These are phyloP conservation scores for Polymixis flavicincta DNA, from an alignment of 2,888 invertebrate species.

Conservation along the genomic window DNA sequence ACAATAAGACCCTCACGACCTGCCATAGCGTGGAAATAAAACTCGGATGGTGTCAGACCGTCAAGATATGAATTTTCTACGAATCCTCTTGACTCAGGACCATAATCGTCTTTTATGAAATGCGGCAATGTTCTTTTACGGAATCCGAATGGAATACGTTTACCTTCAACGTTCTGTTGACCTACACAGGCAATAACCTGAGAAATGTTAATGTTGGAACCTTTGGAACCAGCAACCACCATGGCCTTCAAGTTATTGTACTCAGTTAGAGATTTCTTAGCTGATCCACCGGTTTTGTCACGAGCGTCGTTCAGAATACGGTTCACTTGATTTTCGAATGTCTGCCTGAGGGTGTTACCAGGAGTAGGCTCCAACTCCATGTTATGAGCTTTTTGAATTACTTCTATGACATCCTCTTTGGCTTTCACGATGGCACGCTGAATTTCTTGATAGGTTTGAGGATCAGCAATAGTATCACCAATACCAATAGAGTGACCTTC, in stretches of 20 bases:
- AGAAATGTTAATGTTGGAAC: conserved; percentile 99
- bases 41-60: conserved; percentile 99
- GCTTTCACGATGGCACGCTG: conserved; percentile 99
- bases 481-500: conserved; percentile 99
- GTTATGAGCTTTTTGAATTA: conserved; percentile 99
- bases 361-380: conserved; percentile 99
- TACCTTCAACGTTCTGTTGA: conserved; percentile 99
- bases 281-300: conserved; percentile 99
- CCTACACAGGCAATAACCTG: conserved; percentile 99
- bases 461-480: conserved; percentile 99
- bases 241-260: conserved; percentile 99
- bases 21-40: conserved; percentile 99
- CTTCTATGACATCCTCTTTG: conserved; percentile 99
- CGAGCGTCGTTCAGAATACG: conserved; percentile 99
- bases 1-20: conserved; percentile 99
- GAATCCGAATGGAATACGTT: conserved; percentile 99
- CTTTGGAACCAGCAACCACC: conserved; percentile 99
- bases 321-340: conserved; percentile 99
- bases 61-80: conserved; percentile 99
- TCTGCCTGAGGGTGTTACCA: conserved; percentile 99
- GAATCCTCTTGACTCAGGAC: conserved; percentile 99
- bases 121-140: conserved; percentile 99
- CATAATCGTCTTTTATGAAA: conserved; percentile 99
- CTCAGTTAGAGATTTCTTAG: conserved; percentile 99
- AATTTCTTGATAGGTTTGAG: conserved; percentile 99